phyloP scores from a whole-genome alignment of 2,888 invertebrate genomes.

The Muscina levida region DNA sequence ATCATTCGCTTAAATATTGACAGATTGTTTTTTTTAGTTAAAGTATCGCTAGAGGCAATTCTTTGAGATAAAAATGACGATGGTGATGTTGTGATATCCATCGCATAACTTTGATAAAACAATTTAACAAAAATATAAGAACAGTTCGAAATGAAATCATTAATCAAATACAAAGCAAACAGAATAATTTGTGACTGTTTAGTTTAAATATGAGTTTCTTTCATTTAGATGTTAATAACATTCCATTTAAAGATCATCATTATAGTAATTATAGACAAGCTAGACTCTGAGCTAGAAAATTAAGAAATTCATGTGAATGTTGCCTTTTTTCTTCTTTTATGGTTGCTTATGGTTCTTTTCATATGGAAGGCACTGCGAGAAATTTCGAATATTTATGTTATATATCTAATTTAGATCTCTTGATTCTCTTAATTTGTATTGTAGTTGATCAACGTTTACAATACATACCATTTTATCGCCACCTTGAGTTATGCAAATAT shows the following conservation, averaged over 20 bases:
- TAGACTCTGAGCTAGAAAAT: conserved; percentile 36
- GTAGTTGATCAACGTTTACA: conserved; percentile 38
- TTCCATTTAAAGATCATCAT: conserved; percentile 30
- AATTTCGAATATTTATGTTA: conserved; percentile 7
- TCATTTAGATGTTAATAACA: neutral
- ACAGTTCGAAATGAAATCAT: neutral
- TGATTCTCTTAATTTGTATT: conserved; percentile 21
- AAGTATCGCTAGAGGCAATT: neutral
- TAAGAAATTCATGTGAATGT: neutral
- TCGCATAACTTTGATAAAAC: too few relatives aligned
- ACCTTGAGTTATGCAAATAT: conserved; percentile 16
- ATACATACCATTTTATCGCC: conserved; percentile 39
- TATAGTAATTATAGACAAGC: conserved; percentile 42
- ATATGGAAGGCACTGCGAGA: neutral
- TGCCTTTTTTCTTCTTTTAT: too few relatives aligned
- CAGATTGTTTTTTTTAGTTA: conserved; percentile 8
- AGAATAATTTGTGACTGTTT: conserved; percentile 7
- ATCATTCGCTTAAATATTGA: conserved; percentile 13
- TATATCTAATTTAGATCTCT: neutral
- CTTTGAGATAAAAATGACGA: conserved; percentile 13
- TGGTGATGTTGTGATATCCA: conserved; percentile 1
- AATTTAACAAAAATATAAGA: too few relatives aligned
- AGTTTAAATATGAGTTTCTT: neutral
- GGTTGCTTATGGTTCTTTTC: too few relatives aligned
- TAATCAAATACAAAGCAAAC: conserved; percentile 22